These are phyloP conservation scores for Drosophila leontia DNA, from an alignment of 1,140 invertebrate genomes.

Conservation along the genomic window DNA sequence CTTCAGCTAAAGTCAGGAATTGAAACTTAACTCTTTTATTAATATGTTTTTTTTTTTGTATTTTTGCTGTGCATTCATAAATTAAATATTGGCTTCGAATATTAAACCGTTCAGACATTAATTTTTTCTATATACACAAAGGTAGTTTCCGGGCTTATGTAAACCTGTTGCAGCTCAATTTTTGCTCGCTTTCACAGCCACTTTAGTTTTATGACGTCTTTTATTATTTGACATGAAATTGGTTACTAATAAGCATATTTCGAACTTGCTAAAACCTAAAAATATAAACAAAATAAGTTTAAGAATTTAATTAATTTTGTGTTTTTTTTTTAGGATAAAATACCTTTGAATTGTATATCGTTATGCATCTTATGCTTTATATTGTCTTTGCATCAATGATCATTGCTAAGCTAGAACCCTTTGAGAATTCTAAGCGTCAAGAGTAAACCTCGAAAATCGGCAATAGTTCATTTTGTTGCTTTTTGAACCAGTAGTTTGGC, in stretches of 20 bases:
- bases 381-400: no score
- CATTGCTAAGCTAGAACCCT: no score
- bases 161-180: not conserved
- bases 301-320: not conserved
- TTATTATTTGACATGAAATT: not conserved
- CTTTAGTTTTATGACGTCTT: not conserved
- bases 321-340: no score
- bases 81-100: not conserved
- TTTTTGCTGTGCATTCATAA: not conserved
- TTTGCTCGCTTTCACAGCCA: not conserved
- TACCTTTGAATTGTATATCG: no score
- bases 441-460: no score
- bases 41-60: not conserved
- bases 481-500: no score
- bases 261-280: not conserved
- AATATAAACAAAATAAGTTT: not conserved
- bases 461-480: no score
- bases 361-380: no score
- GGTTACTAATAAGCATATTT: not conserved
- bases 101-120: slow-evolving; percentile 3
- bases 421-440: no score
- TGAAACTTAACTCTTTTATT: no score
- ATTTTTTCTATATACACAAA: not conserved
- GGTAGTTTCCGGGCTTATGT: not conserved
- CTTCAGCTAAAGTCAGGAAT: no score